phyloP scores from a whole-genome alignment of 2,113 vertebrate genomes.

The Lamprotornis superbus region DNA sequence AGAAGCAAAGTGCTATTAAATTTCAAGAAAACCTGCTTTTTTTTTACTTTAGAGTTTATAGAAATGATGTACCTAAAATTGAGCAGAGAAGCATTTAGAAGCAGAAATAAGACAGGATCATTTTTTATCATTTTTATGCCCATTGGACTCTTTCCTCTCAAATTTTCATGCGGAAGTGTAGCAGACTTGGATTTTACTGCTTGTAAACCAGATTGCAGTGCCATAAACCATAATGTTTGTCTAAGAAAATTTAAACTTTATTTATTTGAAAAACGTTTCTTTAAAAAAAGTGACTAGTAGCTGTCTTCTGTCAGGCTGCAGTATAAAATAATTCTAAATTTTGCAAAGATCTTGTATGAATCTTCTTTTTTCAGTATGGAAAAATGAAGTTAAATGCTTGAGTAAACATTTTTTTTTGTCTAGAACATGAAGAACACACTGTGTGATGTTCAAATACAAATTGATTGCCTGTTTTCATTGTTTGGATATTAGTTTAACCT shows the following conservation, averaged over 20 bases:
- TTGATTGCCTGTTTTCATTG: neutral
- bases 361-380: neutral
- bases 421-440: neutral
- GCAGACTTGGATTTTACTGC: neutral
- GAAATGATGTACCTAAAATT: neutral
- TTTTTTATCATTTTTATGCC: neutral
- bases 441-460: neutral
- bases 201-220: neutral
- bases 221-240: neutral
- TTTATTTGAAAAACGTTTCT: neutral
- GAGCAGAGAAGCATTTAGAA: neutral
- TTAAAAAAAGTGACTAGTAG: neutral
- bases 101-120: neutral
- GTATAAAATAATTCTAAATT: neutral
- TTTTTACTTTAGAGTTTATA: neutral
- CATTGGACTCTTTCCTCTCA: neutral
- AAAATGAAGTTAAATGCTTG: neutral
- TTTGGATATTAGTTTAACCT: neutral
- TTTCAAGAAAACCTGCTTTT: neutral
- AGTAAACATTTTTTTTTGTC: neutral
- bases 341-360: neutral
- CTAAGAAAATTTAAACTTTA: neutral
- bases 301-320: neutral
- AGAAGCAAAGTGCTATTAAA: neutral
- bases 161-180: neutral